Evolutionary conservation across 1,140 invertebrate species (phyloP).

Genomic region (Thaumatotibia leucotreta): DNA sequence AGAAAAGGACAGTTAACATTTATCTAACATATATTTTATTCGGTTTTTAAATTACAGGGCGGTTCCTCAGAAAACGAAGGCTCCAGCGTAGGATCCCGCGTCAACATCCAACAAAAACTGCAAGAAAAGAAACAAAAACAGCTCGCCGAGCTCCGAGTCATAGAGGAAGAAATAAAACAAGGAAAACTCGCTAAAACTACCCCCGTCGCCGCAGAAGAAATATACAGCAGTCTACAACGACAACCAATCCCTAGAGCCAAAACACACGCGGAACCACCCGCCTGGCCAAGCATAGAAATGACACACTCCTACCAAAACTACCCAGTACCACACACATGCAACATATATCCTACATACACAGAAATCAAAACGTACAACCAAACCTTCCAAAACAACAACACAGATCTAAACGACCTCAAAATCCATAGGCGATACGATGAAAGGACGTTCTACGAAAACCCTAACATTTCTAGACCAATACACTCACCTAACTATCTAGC

Average conservation of each 20-base stretch:
- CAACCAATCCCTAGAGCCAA: slow-evolving; percentile 79
- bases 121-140: slow-evolving; percentile 94
- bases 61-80: slow-evolving; percentile 85
- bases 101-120: slow-evolving; percentile 91
- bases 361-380: slow-evolving; percentile 53
- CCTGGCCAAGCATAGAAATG: slow-evolving; percentile 57
- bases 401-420: slow-evolving; percentile 35
- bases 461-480: slow-evolving; percentile 42
- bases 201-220: slow-evolving; percentile 70
- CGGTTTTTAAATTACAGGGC: slow-evolving; percentile 51
- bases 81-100: slow-evolving; percentile 83
- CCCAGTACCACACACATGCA: slow-evolving; percentile 60
- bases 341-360: slow-evolving; percentile 60
- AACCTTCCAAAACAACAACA: slow-evolving; percentile 37
- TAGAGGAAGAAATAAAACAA: slow-evolving; percentile 92
- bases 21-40: slow-evolving; percentile 19
- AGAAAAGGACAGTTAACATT: too few species aligned
- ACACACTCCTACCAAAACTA: slow-evolving; percentile 66
- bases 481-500: slow-evolving; percentile 53
- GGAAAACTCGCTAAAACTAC: slow-evolving; percentile 82
- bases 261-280: slow-evolving; percentile 75
- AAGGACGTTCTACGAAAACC: slow-evolving; percentile 68
- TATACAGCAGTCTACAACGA: slow-evolving; percentile 75
- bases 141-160: slow-evolving; percentile 87
- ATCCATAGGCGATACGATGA: slow-evolving; percentile 45